Evolutionary conservation across 2,797 vertebrate genomes (phyloP), one percentile per base, ranked within the genome.

Genomic region (Crypturellus tataupa): DNA sequence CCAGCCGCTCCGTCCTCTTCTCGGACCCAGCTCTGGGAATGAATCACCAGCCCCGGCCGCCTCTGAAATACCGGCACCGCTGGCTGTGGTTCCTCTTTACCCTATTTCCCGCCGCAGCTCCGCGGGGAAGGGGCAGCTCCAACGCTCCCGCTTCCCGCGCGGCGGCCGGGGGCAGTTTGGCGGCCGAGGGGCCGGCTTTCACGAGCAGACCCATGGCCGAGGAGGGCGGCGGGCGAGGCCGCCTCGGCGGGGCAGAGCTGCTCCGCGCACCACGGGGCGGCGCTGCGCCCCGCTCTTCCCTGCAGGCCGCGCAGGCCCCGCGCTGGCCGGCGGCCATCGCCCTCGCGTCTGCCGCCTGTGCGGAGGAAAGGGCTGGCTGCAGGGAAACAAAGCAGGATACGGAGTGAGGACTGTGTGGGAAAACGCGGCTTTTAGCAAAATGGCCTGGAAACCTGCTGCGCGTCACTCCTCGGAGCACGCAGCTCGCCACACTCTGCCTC

Each of bases 331-430:
- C 25, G 21, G 62, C 25, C 37, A 20, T 49, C 80, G 33, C 23
- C n/a, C 40, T 8, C 23, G 10, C 70, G 1, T 4, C 18, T n/a
- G 69, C 29, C 73, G 73, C 56, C 44, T 20, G 6, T 33, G n/a
- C 44, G 42, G 42, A 63, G 29, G 37, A 64, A 82, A 59, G 24
- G 40, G 17, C 1, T 42, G 39, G 25, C 33, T 81, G 35, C 23
- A 12, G 5, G 18, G 67, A 86, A 92, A 63, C 15, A 46, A 84
- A 60, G 3, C 6, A 19, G 18, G 64, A 59, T 29, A 64, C 1
- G 1, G 25, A 84, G 59, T 0, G 0, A 80, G 46, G 39, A 9
- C 64, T 73, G 25, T 53, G 49, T 0, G 0, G 77, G 58, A 58
- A 85, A 90, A 83, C 27, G 2, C 67, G 35, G 33, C 8, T 67